Conservation (phyloP, 2,113 vertebrate species). For the Dipodomys merriami region DNA sequence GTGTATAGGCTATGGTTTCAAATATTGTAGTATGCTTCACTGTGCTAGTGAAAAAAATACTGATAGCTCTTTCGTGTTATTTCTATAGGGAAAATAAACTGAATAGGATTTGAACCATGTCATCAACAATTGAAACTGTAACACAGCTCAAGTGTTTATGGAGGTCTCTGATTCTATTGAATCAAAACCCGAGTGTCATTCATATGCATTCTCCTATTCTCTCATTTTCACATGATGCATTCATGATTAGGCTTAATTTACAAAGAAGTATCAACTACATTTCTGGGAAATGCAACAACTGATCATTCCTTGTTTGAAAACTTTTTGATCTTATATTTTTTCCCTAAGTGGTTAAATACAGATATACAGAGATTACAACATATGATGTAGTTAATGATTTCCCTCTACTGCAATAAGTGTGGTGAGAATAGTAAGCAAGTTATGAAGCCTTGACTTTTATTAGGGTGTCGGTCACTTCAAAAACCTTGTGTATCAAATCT, state of each 20-base stretch:
- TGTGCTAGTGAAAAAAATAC: not conserved
- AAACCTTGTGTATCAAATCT: not conserved
- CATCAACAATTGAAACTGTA: not conserved
- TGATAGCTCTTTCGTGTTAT: too few relatives aligned
- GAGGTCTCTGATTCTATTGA: conserved; percentile 15
- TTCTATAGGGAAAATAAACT: not conserved
- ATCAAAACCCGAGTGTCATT: not conserved
- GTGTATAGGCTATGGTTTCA: conserved; percentile 16
- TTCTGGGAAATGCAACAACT: conserved; percentile 19
- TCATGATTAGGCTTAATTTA: not conserved
- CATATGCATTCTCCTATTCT: not conserved
- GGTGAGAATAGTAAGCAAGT: not conserved
- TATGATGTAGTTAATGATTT: not conserved
- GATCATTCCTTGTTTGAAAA: conserved; percentile 11
- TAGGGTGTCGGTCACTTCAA: not conserved
- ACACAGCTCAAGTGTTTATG: not conserved
- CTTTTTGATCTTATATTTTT: not conserved
- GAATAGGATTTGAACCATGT: not conserved
- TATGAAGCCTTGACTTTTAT: not conserved
- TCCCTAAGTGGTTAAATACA: not conserved
- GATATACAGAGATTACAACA: not conserved
- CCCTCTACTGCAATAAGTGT: not conserved
- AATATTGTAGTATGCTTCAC: not conserved
- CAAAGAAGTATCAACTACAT: not conserved
- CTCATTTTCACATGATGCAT: not conserved